Percentiles rank a stretch among this genome's conserved stretches.
Evolutionary conservation across 2,797 vertebrate species (phyloP).

Genomic region (Protonibea diacanthus): DNA sequence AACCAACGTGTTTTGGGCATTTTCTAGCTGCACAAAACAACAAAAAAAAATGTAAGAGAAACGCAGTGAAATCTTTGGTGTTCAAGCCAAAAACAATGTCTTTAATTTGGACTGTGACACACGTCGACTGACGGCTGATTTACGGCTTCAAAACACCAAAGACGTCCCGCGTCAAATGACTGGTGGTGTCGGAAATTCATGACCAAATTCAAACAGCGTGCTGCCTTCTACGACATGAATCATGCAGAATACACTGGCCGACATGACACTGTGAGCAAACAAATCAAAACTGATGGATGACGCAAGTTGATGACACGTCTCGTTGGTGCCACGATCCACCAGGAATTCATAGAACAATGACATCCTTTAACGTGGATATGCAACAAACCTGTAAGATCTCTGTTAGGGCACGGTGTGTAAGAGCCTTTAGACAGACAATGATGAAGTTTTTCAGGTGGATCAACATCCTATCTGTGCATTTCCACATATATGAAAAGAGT

Average conservation of each 20-base stretch:
- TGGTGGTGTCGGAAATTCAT: not conserved
- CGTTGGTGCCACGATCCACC: not conserved
- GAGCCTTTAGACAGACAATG: not conserved
- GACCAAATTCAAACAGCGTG: not conserved
- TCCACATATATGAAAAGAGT: slow-evolving; percentile 6
- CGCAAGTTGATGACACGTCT: not conserved
- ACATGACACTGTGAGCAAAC: not conserved
- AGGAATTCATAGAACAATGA: not conserved
- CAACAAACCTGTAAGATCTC: not conserved
- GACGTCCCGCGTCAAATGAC: not conserved
- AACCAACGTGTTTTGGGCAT: not conserved
- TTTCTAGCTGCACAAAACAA: not conserved
- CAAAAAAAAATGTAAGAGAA: not conserved
- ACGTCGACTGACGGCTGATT: not conserved
- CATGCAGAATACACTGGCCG: not conserved
- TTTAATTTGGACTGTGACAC: not conserved
- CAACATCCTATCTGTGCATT: not conserved
- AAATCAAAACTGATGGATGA: slow-evolving; percentile 1
- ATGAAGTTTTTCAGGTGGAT: not conserved
- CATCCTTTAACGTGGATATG: not conserved
- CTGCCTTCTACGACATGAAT: not conserved
- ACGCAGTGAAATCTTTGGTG: not conserved
- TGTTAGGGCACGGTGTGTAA: not conserved
- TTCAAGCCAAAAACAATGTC: not conserved
- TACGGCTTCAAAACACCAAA: not conserved